phyloP scores from a whole-genome alignment of 37 sponge, comb jelly and placozoan genomes.

The Halichondria panicea region DNA sequence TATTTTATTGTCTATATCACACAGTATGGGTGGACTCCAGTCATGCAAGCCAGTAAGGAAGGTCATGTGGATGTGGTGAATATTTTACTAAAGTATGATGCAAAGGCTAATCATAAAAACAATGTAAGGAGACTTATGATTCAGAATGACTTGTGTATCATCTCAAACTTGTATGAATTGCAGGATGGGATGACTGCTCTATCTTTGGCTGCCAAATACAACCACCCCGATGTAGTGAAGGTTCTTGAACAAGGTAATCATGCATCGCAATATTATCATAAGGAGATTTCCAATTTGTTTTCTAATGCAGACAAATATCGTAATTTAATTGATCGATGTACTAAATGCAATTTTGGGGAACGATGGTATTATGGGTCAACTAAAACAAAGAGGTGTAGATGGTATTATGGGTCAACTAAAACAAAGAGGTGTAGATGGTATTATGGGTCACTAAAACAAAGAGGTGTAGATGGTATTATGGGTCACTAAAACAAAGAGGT shows the following conservation, averaged over 20 bases:
- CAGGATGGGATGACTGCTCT: conserved; percentile 21
- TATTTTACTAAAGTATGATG: background rate
- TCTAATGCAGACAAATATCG: conserved; percentile 16
- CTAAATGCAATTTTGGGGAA: background rate
- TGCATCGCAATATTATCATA: background rate
- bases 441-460: no score
- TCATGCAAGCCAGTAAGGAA: background rate
- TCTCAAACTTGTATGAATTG: background rate
- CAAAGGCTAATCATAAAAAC: background rate
- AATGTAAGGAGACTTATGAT: no score
- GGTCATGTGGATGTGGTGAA: conserved; percentile 11
- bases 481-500: no score
- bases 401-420: no score
- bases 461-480: no score
- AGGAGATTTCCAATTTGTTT: background rate
- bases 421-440: no score
- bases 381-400: no score
- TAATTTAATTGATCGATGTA: no score
- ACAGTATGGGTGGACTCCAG: conserved; percentile 4
- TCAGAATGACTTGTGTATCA: no score
- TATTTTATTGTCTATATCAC: background rate
- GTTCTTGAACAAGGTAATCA: conserved; percentile 1
- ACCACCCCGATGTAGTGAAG: background rate
- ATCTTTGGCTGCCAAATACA: conserved; percentile 3
- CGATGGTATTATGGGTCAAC: no score